phyloP scores from a whole-genome alignment of 2,888 invertebrate species.

The Loripinus fragilis region DNA sequence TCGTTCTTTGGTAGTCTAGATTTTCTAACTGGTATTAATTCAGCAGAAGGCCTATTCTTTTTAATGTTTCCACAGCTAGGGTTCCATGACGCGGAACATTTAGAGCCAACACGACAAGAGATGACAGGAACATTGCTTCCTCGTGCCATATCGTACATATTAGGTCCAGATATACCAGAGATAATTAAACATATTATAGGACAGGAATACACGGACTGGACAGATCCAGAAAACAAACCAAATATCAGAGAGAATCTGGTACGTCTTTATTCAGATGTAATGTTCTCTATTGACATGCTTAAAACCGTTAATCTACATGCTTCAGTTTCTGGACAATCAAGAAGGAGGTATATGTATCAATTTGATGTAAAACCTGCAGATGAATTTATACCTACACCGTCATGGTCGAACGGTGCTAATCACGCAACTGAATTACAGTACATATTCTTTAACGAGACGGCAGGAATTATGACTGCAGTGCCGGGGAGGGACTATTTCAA shows the following conservation, averaged over 20 bases:
- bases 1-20: background rate
- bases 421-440: slow-evolving; percentile 8
- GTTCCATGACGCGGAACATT: background rate
- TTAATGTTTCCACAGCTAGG: background rate
- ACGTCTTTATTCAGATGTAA: background rate
- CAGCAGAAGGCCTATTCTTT: background rate
- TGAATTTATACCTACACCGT: background rate
- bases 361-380: background rate
- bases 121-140: background rate
- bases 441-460: background rate
- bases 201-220: slow-evolving; percentile 8
- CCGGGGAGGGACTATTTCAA: background rate
- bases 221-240: background rate
- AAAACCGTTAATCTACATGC: background rate
- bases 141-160: background rate
- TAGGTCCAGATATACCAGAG: background rate
- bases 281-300: background rate
- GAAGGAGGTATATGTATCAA: background rate
- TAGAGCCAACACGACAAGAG: background rate
- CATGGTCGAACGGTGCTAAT: background rate
- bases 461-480: background rate
- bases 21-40: background rate
- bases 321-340: background rate
- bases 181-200: background rate
- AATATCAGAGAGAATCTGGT: background rate